Evolutionary conservation across 2,888 invertebrate species (phyloP), one percentile per base, ranked within the genome.

Genomic region (Luperina testacea): DNA sequence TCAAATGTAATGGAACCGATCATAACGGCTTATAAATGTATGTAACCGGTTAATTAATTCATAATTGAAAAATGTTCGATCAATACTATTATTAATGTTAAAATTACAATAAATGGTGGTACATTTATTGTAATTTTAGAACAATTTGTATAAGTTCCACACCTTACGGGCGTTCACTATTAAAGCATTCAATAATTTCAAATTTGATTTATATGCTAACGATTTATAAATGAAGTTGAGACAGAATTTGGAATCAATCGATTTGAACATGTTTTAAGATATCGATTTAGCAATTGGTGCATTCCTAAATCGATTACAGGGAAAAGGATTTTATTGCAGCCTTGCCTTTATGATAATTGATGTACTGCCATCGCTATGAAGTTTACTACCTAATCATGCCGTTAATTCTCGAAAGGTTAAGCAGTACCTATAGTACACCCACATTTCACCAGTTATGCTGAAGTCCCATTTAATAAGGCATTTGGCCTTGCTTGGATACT

Each of bases 31-130:
- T 76, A 69, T 76, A 86, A 45, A 45, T 45, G 45, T 83, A 86
- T 83, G 59, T 79, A 27, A 24, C 73, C 68, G 68, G 63, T 72
- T 79, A 79, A 79, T 83, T 77, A 65, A 77, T 69, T 75, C 69
- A 83, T 86, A 83, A 83, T 87, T 87, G 87, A 85, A 85, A 84
- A 85, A 87, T 85, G 69, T 83, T 77, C 68, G 61, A 80, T 79
- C 74, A 83, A 68, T 77, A 48, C 75, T 70, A 76, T 79, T 83
- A 86, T 86, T 84, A 86, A 84, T 86, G 75, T 75, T 83, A 11
- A 57, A 57, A 57, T 57, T 57, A 57, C 57, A 57, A 24, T 57
- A 57, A 57, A 57, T 57, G 57, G 17, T 24, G 9, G 24, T 57
- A 57, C 11, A 83, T 85, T 85, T 85, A 87, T 80, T 87, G 69